Evolutionary conservation across 1,140 invertebrate species (phyloP).

Genomic region (Pachyrhynchus sulphureomaculatus): DNA sequence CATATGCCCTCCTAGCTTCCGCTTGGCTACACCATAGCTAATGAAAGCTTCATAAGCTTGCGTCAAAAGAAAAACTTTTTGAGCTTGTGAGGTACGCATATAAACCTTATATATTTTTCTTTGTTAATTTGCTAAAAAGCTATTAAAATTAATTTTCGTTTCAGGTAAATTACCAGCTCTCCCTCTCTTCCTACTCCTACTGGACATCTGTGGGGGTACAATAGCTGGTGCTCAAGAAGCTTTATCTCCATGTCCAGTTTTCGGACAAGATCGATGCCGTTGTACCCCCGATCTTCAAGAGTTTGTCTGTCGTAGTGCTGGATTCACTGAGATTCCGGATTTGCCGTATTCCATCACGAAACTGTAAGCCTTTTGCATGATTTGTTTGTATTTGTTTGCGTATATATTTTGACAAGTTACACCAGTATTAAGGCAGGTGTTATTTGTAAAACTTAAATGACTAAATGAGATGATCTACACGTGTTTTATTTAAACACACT

Average conservation of each 20-base stretch:
- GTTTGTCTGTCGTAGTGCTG: slow-evolving; percentile 48
- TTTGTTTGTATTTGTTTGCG: background rate
- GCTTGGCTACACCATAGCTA: too few species aligned
- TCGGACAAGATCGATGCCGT: slow-evolving; percentile 48
- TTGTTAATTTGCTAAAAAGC: too few species aligned
- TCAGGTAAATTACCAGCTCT: background rate
- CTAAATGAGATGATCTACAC: too few species aligned
- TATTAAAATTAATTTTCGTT: background rate
- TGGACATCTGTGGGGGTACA: slow-evolving; percentile 10
- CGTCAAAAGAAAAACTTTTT: too few species aligned
- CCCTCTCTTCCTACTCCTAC: slow-evolving; percentile 1
- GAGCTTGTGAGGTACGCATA: too few species aligned
- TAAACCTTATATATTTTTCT: too few species aligned
- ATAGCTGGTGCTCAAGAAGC: slow-evolving; percentile 36
- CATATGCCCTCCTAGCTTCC: too few species aligned
- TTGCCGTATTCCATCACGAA: slow-evolving; percentile 50
- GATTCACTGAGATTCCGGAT: slow-evolving; percentile 48
- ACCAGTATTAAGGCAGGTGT: too few species aligned
- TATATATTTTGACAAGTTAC: too few species aligned
- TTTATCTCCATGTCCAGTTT: slow-evolving; percentile 44
- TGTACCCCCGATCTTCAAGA: slow-evolving; percentile 50
- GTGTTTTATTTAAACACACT: too few species aligned
- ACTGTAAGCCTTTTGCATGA: slow-evolving; percentile 47
- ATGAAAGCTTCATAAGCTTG: too few species aligned
- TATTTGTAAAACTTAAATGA: too few species aligned